Evolutionary conservation across 1,140 invertebrate species (phyloP).

Genomic region (Cydia strobilella): DNA sequence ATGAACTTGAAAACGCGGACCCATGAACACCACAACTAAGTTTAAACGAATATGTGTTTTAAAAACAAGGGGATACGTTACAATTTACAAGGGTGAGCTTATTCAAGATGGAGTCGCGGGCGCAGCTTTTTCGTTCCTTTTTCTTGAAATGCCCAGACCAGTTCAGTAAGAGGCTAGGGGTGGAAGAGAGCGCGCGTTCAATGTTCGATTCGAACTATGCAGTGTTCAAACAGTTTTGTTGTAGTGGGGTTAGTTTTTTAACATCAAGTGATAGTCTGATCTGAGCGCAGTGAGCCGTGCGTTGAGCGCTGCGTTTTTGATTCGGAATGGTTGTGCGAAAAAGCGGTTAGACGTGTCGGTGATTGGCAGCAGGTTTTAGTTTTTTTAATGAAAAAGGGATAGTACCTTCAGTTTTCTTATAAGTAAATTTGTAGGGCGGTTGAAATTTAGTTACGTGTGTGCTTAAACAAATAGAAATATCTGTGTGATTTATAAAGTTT

Average conservation of each 20-base stretch:
- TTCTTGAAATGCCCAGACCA: slow-evolving; percentile 61
- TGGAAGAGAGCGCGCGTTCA: slow-evolving; percentile 43
- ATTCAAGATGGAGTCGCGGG: slow-evolving; percentile 53
- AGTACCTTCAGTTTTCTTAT: slow-evolving; percentile 1
- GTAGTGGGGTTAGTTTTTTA: slow-evolving; percentile 9
- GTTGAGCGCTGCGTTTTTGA: slow-evolving; percentile 15
- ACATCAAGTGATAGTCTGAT: slow-evolving; percentile 31
- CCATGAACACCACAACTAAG: slow-evolving; percentile 33
- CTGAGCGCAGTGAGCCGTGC: background rate
- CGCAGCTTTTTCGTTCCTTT: slow-evolving; percentile 59
- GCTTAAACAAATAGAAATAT: background rate
- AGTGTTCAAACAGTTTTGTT: slow-evolving; percentile 35
- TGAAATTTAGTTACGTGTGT: background rate
- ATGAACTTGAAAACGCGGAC: slow-evolving; percentile 38
- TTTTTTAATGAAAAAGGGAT: background rate
- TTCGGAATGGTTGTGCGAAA: slow-evolving; percentile 31
- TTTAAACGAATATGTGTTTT: slow-evolving; percentile 17
- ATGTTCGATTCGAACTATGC: slow-evolving; percentile 41
- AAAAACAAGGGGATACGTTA: background rate
- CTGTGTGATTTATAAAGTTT: background rate
- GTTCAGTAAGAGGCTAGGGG: slow-evolving; percentile 48
- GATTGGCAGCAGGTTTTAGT: background rate
- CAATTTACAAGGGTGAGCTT: slow-evolving; percentile 26
- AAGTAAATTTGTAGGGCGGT: background rate
- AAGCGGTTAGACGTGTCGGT: slow-evolving; percentile 27